These are phyloP conservation scores for Orbicella faveolata DNA, from an alignment of 64 coral and sea anemone species.

Conservation along the genomic window DNA sequence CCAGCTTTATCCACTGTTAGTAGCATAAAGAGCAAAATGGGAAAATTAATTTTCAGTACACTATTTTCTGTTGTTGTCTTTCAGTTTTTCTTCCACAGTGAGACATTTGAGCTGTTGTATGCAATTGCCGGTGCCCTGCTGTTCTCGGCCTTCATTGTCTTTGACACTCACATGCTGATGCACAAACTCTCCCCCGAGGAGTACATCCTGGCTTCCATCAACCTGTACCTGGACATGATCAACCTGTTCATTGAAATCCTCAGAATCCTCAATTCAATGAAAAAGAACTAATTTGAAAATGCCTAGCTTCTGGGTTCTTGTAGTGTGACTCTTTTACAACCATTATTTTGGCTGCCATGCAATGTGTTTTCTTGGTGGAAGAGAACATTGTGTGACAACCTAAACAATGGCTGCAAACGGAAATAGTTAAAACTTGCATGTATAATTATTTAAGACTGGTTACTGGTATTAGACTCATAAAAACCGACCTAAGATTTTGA, in stretches of 20 bases:
- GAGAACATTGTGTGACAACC: too few relatives aligned
- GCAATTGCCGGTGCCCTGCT: slow-evolving; percentile 87
- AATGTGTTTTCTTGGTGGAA: not conserved
- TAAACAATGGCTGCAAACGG: too few relatives aligned
- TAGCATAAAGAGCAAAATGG: too few relatives aligned
- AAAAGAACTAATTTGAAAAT: slow-evolving; percentile 65
- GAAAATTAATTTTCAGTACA: too few relatives aligned
- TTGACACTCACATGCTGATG: slow-evolving; percentile 98
- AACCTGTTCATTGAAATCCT: slow-evolving; percentile 97
- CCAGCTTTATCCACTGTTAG: too few relatives aligned
- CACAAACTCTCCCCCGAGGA: slow-evolving; percentile 94
- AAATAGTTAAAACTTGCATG: too few relatives aligned
- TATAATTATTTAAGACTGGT: too few relatives aligned
- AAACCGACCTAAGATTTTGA: too few relatives aligned
- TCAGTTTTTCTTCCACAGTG: slow-evolving; percentile 96
- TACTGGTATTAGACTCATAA: too few relatives aligned
- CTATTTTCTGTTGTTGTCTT: not conserved
- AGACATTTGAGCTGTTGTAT: slow-evolving; percentile 88
- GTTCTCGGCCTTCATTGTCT: slow-evolving; percentile 96
- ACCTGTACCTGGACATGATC: slow-evolving; percentile 96
- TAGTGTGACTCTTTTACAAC: not conserved
- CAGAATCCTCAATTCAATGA: slow-evolving; percentile 88
- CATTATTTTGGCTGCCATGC: not conserved
- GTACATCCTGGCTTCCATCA: slow-evolving; percentile 97
- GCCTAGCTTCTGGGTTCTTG: not conserved